Percentiles rank a stretch among this genome's conserved stretches.
phyloP scores from a whole-genome alignment of 2,113 vertebrate species.

The Numida meleagris region DNA sequence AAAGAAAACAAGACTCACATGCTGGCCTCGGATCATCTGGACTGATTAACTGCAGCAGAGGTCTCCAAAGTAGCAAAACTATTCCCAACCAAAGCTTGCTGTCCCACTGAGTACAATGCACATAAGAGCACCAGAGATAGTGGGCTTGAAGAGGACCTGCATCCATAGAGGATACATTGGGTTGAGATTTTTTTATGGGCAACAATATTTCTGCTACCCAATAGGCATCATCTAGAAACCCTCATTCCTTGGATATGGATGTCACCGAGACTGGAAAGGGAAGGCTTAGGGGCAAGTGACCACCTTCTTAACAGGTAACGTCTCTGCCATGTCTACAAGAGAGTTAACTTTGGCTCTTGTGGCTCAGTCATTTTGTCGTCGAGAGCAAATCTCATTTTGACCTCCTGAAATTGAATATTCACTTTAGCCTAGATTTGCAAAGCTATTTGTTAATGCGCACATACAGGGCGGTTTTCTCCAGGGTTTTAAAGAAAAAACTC shows the following conservation, averaged over 20 bases:
- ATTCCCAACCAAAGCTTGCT: not conserved
- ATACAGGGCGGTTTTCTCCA: conserved; percentile 82
- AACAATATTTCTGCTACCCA: not conserved
- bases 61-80: not conserved
- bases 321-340: not conserved
- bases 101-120: fast-evolving
- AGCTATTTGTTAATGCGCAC: conserved; percentile 83
- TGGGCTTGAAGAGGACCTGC: not conserved
- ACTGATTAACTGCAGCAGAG: not conserved
- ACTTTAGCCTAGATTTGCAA: conserved; percentile 88
- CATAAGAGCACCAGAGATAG: not conserved
- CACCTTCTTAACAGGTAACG: not conserved
- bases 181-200: not conserved
- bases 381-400: conserved; percentile 86
- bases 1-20: not conserved
- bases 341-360: conserved; percentile 27
- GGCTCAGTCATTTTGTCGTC: conserved; percentile 61
- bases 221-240: not conserved
- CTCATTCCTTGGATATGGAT: not conserved
- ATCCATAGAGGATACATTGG: fast-evolving
- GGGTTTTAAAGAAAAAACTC: conserved; percentile 85
- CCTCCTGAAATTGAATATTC: conserved; percentile 89
- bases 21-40: not conserved
- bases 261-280: not conserved
- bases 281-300: not conserved